A percentile compares a stretch with the other conserved stretches of the same genome.
Evolutionary conservation across 2,797 vertebrate species (phyloP).

Genomic region (Sebastes miniatus): DNA sequence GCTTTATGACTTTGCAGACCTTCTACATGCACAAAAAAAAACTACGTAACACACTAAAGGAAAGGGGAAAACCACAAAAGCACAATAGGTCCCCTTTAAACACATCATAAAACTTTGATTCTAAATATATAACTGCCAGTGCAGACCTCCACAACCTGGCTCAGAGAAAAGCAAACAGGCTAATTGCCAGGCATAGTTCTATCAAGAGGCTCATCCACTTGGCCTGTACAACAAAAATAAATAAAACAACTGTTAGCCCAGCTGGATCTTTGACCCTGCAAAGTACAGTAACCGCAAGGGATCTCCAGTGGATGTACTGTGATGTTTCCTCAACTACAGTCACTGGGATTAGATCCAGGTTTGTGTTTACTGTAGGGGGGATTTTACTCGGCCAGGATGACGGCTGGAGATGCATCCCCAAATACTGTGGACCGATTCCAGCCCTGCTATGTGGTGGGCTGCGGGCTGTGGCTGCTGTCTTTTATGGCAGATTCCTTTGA

Average conservation of each 20-base stretch:
- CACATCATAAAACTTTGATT: background rate
- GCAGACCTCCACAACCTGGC: background rate
- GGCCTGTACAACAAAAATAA: constrained; percentile 10
- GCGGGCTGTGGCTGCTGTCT: constrained; percentile 38
- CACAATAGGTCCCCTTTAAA: too few relatives aligned
- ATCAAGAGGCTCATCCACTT: constrained; percentile 2
- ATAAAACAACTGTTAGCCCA: background rate
- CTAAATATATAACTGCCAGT: background rate
- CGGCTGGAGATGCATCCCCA: constrained; percentile 35
- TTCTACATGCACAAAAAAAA: too few relatives aligned
- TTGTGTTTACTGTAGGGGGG: constrained; percentile 42
- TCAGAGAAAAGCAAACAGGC: constrained; percentile 1
- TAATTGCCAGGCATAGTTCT: background rate
- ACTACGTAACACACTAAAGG: too few relatives aligned
- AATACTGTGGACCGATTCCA: constrained; percentile 50
- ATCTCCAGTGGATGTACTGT: constrained; percentile 16
- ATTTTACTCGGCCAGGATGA: constrained; percentile 13
- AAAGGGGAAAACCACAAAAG: too few relatives aligned
- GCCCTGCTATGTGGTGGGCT: constrained; percentile 30
- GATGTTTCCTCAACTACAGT: constrained; percentile 12
- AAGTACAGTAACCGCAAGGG: constrained; percentile 13
- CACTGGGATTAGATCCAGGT: constrained; percentile 49
- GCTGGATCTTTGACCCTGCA: constrained; percentile 21
- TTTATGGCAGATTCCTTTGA: constrained; percentile 62
- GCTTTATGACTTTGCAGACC: too few relatives aligned